Conservation (phyloP, 1,140 invertebrate genomes). For the Rhagoletis pomonella region DNA sequence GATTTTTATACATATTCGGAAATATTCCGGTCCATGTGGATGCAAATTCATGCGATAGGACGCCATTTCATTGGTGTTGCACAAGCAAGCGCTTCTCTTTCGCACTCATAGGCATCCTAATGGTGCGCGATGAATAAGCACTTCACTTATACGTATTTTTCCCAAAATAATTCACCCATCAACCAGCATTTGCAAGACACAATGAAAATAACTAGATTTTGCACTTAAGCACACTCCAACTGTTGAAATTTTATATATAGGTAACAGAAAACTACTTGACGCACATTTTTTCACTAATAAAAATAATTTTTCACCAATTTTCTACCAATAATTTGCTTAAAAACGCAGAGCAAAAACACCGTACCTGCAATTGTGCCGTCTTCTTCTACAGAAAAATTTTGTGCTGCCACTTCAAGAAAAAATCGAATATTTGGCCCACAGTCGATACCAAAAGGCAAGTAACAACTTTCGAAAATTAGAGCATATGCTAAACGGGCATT, state of each 20-base stretch:
- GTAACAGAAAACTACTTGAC: neutral
- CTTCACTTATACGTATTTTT: neutral
- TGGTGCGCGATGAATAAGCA: slow-evolving; percentile 22
- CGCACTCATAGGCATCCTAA: slow-evolving; percentile 32
- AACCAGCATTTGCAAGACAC: neutral
- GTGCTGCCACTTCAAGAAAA: slow-evolving; percentile 54
- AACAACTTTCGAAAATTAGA: neutral
- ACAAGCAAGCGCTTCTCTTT: slow-evolving; percentile 52
- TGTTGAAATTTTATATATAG: neutral
- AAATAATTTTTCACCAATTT: slow-evolving; percentile 19
- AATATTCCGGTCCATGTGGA: slow-evolving; percentile 25
- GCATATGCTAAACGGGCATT: no score
- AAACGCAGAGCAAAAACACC: slow-evolving; percentile 57
- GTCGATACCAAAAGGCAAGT: neutral
- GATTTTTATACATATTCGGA: neutral
- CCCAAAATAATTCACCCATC: slow-evolving; percentile 18
- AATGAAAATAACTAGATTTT: neutral
- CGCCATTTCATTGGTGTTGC: slow-evolving; percentile 43
- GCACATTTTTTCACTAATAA: slow-evolving; percentile 43
- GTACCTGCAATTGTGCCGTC: slow-evolving; percentile 70
- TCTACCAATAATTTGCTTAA: slow-evolving; percentile 35
- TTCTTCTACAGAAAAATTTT: slow-evolving; percentile 62
- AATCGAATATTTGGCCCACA: neutral
- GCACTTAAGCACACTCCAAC: neutral
- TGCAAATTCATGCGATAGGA: slow-evolving; percentile 39